A percentile compares a stretch with the other conserved stretches of the same genome.
phyloP scores from a whole-genome alignment of 2,113 vertebrate genomes.

The Isurus oxyrinchus region DNA sequence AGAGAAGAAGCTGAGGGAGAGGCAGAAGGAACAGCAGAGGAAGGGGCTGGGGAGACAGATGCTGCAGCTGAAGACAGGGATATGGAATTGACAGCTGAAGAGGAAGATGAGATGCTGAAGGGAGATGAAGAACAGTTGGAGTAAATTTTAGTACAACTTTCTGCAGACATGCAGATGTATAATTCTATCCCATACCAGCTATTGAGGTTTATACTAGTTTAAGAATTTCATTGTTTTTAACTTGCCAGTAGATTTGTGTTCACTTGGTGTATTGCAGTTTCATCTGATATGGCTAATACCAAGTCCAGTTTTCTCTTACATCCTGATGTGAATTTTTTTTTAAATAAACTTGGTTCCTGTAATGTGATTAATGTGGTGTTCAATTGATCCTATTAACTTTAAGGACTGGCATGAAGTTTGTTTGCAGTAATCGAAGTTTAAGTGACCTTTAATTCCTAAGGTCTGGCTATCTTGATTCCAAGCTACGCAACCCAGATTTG shows the following conservation, averaged over 20 bases:
- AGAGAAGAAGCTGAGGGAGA: too few species aligned
- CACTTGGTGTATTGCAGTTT: conserved; percentile 32
- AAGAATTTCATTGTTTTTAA: conserved; percentile 31
- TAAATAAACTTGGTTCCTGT: conserved; percentile 30
- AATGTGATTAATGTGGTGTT: conserved; percentile 33
- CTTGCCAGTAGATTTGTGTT: conserved; percentile 36
- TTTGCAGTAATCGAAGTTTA: conserved; percentile 29
- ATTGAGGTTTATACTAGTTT: conserved; percentile 36
- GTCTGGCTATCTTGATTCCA: background rate
- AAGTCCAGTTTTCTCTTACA: conserved; percentile 8
- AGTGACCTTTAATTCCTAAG: background rate
- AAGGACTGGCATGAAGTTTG: conserved; percentile 35
- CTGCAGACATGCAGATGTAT: background rate
- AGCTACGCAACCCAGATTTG: conserved; percentile 11
- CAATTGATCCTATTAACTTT: conserved; percentile 29
- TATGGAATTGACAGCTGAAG: background rate
- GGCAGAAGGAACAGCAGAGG: background rate
- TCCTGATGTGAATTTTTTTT: conserved; percentile 29
- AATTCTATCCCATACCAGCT: conserved; percentile 32
- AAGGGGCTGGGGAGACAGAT: background rate
- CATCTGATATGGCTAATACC: background rate
- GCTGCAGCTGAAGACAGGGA: conserved; percentile 2
- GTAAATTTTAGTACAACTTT: conserved; percentile 11
- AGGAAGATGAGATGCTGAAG: conserved; percentile 31
- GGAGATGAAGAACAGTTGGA: conserved; percentile 31